Evolutionary conservation across 2,797 vertebrate genomes (phyloP).

Genomic region (Sebastes taczanowskii): DNA sequence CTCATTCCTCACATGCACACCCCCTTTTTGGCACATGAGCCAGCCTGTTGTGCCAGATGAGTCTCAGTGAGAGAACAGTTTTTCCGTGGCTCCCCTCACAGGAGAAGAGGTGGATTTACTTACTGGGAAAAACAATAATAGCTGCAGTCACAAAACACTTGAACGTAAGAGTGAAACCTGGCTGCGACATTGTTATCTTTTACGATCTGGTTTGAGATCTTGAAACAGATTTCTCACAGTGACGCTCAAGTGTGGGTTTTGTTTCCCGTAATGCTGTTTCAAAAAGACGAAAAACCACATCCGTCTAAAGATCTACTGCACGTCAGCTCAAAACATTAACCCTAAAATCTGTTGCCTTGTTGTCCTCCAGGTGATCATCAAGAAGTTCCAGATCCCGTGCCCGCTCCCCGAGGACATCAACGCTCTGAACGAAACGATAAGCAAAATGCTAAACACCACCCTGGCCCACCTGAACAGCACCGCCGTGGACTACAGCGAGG

Average conservation of each 20-base stretch:
- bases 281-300: background rate
- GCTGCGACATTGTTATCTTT: background rate
- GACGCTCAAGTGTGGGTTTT: background rate
- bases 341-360: background rate
- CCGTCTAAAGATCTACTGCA: too few relatives aligned
- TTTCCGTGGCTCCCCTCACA: background rate
- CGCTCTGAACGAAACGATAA: constrained; percentile 64
- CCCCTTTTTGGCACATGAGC: background rate
- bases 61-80: constrained; percentile 1
- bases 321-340: background rate
- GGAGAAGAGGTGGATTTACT: background rate
- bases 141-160: background rate
- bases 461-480: constrained; percentile 30
- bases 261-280: background rate
- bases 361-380: constrained; percentile 91
- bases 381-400: constrained; percentile 95
- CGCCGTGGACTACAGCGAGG: constrained; percentile 66
- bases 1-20: background rate
- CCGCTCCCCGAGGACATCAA: constrained; percentile 69
- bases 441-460: constrained; percentile 75
- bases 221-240: background rate
- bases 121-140: background rate
- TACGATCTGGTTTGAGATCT: background rate
- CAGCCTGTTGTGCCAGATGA: background rate
- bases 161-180: background rate